Conservation (phyloP, 2,888 invertebrate species). For the Acleris sparsana region DNA sequence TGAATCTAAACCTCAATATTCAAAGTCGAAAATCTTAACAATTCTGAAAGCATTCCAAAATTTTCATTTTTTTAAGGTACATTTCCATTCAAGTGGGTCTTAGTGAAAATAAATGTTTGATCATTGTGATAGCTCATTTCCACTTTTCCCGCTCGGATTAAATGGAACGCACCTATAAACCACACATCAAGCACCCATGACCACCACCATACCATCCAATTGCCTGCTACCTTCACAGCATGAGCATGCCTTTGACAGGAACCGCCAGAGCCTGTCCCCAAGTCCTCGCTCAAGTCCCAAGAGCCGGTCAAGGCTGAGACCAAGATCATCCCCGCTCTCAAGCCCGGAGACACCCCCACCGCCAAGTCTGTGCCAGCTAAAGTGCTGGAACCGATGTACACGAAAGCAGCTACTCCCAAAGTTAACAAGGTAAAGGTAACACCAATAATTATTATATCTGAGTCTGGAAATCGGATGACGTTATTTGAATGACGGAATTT, state of each 20-base stretch:
- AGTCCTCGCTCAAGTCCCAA: constrained; percentile 50
- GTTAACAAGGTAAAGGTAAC: constrained; percentile 57
- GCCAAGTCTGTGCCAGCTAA: constrained; percentile 70
- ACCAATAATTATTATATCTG: too few relatives aligned
- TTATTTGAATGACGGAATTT: too few relatives aligned
- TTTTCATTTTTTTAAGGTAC: too few relatives aligned
- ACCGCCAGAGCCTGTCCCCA: constrained; percentile 59
- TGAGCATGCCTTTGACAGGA: constrained; percentile 51
- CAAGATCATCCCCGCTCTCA: constrained; percentile 68
- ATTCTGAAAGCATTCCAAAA: too few relatives aligned
- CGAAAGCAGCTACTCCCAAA: constrained; percentile 70
- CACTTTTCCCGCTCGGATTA: too few relatives aligned
- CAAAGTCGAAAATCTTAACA: too few relatives aligned
- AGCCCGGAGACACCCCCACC: constrained; percentile 60
- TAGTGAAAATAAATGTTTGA: too few relatives aligned
- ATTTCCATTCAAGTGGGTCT: too few relatives aligned
- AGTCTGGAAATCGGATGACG: too few relatives aligned
- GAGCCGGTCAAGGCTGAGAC: constrained; percentile 69
- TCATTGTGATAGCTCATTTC: too few relatives aligned
- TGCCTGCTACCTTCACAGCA: constrained; percentile 17
- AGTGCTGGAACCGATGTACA: constrained; percentile 72
- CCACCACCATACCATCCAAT: neutral
- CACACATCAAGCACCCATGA: neutral
- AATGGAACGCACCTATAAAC: neutral
- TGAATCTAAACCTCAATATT: too few relatives aligned